Percentiles rank a stretch among this genome's conserved stretches.
These are phyloP conservation scores for Gonatopus flavifemur DNA, from an alignment of 1,140 invertebrate species.

Conservation along the genomic window DNA sequence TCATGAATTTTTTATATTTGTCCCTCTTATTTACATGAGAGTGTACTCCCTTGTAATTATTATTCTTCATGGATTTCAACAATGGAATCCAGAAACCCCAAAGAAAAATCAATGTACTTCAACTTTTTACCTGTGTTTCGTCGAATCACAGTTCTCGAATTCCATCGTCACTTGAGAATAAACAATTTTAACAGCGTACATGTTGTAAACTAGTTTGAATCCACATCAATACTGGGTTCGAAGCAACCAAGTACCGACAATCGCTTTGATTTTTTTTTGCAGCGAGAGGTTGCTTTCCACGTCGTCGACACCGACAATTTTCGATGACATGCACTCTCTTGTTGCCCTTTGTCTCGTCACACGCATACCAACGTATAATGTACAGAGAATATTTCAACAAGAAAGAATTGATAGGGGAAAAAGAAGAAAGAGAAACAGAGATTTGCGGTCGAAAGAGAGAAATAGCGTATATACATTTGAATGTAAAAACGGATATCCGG, in stretches of 20 bases:
- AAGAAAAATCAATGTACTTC: too few relatives aligned
- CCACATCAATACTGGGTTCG: constrained; percentile 17
- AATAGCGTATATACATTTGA: background rate
- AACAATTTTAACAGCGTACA: constrained; percentile 54
- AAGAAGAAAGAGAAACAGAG: background rate
- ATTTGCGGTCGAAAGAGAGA: too few relatives aligned
- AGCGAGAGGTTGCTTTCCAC: constrained; percentile 1
- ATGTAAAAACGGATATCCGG: constrained; percentile 51
- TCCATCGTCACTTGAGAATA: constrained; percentile 56
- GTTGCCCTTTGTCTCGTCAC: constrained; percentile 23
- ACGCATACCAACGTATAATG: constrained; percentile 15
- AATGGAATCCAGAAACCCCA: too few relatives aligned
- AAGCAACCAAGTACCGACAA: constrained; percentile 8
- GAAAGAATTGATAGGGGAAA: constrained; percentile 8
- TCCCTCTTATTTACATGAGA: too few relatives aligned
- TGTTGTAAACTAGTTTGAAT: constrained; percentile 23
- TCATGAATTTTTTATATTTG: too few relatives aligned
- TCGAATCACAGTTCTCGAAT: too few relatives aligned
- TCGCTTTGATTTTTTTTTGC: background rate
- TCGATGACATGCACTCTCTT: constrained; percentile 16
- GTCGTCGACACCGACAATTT: background rate
- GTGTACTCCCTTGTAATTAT: too few relatives aligned
- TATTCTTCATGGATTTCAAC: too few relatives aligned
- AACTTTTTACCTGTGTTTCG: too few relatives aligned
- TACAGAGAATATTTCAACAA: too few relatives aligned